Conservation (phyloP, 2,113 vertebrate species). For the Gobiocypris rarus region DNA sequence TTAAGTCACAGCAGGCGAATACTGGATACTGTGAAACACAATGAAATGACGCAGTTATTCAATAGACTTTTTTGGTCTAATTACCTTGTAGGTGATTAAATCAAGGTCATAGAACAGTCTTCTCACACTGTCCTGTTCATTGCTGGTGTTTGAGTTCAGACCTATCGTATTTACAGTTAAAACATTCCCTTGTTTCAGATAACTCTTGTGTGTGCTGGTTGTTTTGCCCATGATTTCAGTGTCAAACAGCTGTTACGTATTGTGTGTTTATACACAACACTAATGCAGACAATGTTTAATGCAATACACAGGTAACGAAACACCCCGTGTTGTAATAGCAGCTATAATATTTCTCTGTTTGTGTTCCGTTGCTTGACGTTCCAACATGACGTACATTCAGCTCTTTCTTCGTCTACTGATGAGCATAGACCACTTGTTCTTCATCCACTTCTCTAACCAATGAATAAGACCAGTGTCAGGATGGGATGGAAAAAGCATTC, state of each 20-base stretch:
- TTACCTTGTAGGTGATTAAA: slow-evolving; percentile 7
- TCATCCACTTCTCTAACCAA: slow-evolving; percentile 53
- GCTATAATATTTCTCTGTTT: slow-evolving; percentile 17
- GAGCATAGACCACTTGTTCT: slow-evolving; percentile 26
- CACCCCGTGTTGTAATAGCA: background rate
- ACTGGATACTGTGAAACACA: too few species aligned
- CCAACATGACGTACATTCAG: slow-evolving; percentile 14
- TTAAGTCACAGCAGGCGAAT: background rate
- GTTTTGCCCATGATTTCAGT: slow-evolving; percentile 12
- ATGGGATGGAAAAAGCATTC: slow-evolving; percentile 52
- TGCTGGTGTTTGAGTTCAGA: slow-evolving; percentile 34
- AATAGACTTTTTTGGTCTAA: background rate
- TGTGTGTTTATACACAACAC: slow-evolving; percentile 23
- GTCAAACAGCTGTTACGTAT: slow-evolving; percentile 18
- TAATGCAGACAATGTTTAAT: slow-evolving; percentile 13
- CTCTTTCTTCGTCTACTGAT: slow-evolving; percentile 20
- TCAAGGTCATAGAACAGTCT: slow-evolving; percentile 1
- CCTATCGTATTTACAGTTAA: slow-evolving; percentile 57
- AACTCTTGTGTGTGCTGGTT: slow-evolving; percentile 5
- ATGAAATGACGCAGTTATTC: background rate
- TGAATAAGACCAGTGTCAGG: slow-evolving; percentile 57
- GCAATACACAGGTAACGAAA: slow-evolving; percentile 12
- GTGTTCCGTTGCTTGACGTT: background rate
- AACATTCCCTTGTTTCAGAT: slow-evolving; percentile 51
- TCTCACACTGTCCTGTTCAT: background rate